These are phyloP conservation scores for Antennarius maculatus DNA, from an alignment of 2,797 vertebrate species.

Conservation along the genomic window DNA sequence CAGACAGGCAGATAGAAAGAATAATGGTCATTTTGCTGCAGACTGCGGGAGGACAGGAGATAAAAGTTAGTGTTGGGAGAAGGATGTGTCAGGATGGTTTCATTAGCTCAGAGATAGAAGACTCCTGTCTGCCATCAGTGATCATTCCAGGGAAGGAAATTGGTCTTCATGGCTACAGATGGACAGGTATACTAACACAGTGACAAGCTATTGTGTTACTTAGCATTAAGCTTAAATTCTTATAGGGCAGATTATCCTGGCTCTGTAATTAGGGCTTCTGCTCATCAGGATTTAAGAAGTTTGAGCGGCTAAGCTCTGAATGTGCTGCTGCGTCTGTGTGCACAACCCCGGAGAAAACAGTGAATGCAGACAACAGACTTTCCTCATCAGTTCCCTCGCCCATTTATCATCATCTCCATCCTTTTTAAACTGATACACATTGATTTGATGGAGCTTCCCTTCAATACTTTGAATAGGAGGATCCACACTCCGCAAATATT, in stretches of 20 bases:
- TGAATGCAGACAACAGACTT: constrained; percentile 30
- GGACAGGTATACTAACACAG: constrained; percentile 58
- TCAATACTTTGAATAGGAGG: constrained; percentile 65
- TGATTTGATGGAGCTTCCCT: constrained; percentile 63
- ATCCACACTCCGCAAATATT: constrained; percentile 68
- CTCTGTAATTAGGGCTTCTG: constrained; percentile 44
- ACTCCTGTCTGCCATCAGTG: constrained; percentile 68
- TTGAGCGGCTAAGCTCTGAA: constrained; percentile 41
- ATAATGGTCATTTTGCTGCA: constrained; percentile 80
- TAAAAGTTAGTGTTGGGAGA: constrained; percentile 79
- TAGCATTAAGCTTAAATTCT: constrained; percentile 56
- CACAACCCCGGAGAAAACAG: constrained; percentile 13
- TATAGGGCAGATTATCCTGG: constrained; percentile 50
- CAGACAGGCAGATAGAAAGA: constrained; percentile 62
- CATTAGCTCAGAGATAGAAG: constrained; percentile 77
- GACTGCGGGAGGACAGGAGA: constrained; percentile 76
- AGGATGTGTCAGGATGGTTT: constrained; percentile 77
- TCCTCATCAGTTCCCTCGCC: constrained; percentile 43
- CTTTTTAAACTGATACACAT: constrained; percentile 64
- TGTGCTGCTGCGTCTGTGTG: constrained; percentile 27
- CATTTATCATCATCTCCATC: constrained; percentile 69
- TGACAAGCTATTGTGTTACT: constrained; percentile 52
- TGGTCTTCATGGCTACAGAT: constrained; percentile 52
- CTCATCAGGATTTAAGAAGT: constrained; percentile 56
- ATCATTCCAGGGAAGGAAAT: constrained; percentile 56